Conservation (phyloP, 2,797 vertebrate species). For the Rhadinocentrus ornatus region DNA sequence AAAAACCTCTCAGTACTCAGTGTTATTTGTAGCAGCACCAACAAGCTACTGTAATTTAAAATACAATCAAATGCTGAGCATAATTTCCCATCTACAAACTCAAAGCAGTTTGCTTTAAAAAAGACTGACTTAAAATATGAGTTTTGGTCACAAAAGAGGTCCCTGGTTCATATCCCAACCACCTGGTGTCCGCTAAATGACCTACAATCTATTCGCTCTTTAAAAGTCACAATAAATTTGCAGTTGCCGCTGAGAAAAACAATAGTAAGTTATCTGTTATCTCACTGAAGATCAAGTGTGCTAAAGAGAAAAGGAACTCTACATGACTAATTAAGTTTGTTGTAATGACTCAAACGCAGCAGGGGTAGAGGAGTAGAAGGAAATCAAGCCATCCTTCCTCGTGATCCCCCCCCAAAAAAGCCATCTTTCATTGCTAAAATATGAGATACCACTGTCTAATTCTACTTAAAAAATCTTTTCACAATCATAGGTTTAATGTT, state of each 20-base stretch:
- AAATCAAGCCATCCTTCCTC: constrained; percentile 41
- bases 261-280: constrained; percentile 52
- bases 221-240: constrained; percentile 32
- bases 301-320: constrained; percentile 50
- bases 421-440: not conserved
- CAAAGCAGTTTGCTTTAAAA: not conserved
- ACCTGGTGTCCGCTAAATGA: not conserved
- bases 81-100: constrained; percentile 1
- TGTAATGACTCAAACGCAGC: constrained; percentile 66
- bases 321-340: constrained; percentile 64
- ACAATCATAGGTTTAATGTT: not conserved
- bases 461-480: not conserved
- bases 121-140: not conserved
- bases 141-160: not conserved
- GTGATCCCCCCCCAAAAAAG: not conserved
- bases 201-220: constrained; percentile 19
- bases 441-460: not conserved
- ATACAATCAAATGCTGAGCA: not conserved
- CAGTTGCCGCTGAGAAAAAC: constrained; percentile 28
- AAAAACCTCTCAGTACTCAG: constrained; percentile 12
- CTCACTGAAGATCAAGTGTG: constrained; percentile 61
- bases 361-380: not conserved
- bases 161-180: not conserved
- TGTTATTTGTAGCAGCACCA: constrained; percentile 7
- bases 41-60: not conserved